Percentiles rank a stretch among this genome's conserved stretches.
These are phyloP conservation scores for Tethea ocularis DNA, from an alignment of 2,888 invertebrate genomes.

Conservation along the genomic window DNA sequence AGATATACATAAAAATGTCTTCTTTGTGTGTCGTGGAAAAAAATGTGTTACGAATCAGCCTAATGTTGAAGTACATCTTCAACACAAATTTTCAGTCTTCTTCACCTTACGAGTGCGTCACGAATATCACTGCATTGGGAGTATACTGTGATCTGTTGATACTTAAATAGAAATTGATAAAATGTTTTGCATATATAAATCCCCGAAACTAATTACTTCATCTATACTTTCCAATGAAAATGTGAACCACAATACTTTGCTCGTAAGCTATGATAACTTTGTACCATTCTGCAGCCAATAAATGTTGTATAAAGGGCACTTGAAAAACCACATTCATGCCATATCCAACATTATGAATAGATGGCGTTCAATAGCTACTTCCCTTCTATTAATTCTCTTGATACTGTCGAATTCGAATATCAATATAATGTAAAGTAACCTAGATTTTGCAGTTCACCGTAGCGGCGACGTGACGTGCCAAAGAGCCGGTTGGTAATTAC, in stretches of 20 bases:
- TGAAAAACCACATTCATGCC: conserved; percentile 1
- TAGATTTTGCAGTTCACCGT: conserved; percentile 18
- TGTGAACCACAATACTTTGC: not conserved
- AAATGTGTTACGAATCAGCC: too few relatives aligned
- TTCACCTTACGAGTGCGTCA: too few relatives aligned
- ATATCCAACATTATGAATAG: not conserved
- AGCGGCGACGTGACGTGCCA: conserved; percentile 31
- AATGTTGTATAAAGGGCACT: not conserved
- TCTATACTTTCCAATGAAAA: not conserved
- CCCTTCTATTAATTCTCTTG: conserved; percentile 1
- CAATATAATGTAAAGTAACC: conserved; percentile 19
- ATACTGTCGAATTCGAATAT: not conserved
- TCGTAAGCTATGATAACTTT: not conserved
- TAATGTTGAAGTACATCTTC: too few relatives aligned
- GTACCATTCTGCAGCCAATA: not conserved
- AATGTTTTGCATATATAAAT: too few relatives aligned
- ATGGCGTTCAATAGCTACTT: not conserved
- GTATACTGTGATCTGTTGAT: too few relatives aligned
- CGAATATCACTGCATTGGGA: too few relatives aligned
- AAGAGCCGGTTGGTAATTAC: conserved; percentile 45
- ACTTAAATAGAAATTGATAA: too few relatives aligned
- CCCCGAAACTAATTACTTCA: too few relatives aligned
- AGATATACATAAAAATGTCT: too few relatives aligned
- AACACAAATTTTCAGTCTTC: too few relatives aligned
- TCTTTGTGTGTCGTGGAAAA: too few relatives aligned